Base-by-base conservation (phyloP, 2,113 vertebrate species). In the Dicaeum eximium region DNA sequence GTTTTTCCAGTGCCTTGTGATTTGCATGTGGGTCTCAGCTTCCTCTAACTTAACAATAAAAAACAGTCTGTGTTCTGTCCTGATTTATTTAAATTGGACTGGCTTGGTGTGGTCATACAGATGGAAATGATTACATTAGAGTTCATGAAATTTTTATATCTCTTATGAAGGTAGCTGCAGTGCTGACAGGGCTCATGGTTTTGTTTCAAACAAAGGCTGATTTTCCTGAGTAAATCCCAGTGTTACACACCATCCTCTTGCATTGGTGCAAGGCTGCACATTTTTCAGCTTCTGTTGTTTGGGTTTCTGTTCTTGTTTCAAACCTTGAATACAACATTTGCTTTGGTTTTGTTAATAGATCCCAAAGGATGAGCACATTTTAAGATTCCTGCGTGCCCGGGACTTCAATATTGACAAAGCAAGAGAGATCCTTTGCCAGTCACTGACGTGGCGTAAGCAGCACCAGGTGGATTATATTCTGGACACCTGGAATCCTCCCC, bases 321-420 rank as follows among this genome's bases (percentile, higher is more conserved):
- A 73, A 62, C 19, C 21, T 66, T 45, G 22, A 65, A 14, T 58
- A 50, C 22, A 40, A 66, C 66, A 33, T 37, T 14, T 0, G 24
- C 10, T 38, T 61, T 61, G 40, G 5, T 38, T 54, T 24, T 18
- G 77, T 75, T 18, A 18, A 13, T 58, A 99, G 99, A 99, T 99
- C 73, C 99, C 99, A 8, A 99, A 99, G 94, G 99, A 99, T 74
- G 99, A 99, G 90, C 99, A 99, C 53, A 99, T 99, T 35, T 97
- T 99, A 67, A 98, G 99, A 35, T 99, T 99, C 94, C 95, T 99
- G n/a, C 98, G 98, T 7, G 98, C 99, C 18, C 97, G 98, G 37
- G 99, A 99, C 91, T 99, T 99, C 96, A 99, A 98, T 80, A 97
- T 99, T 0, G 99, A 99, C 95, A 99, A 99, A 92, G 98, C 99